Evolutionary conservation across 1,140 invertebrate genomes (phyloP).

Genomic region (Pararge aegeria): DNA sequence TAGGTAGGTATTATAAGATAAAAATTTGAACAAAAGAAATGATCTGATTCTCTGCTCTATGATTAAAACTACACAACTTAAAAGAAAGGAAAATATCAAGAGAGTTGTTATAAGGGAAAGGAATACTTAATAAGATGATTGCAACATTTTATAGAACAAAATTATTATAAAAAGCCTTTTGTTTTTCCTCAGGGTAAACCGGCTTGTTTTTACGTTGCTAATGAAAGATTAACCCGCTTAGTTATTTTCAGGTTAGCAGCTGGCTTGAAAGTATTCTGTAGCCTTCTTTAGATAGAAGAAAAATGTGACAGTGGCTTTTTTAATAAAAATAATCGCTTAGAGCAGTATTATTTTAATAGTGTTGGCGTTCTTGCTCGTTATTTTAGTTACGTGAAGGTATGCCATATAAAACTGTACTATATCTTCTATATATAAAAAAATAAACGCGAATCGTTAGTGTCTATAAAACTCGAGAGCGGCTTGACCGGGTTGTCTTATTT

Average conservation of each 20-base stretch:
- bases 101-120: too few species aligned
- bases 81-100: too few species aligned
- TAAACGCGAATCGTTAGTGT: too few species aligned
- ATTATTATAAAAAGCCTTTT: background rate
- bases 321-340: background rate
- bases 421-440: too few species aligned
- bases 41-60: background rate
- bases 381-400: too few species aligned
- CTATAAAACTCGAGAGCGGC: too few species aligned
- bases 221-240: conserved; percentile 13
- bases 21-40: too few species aligned
- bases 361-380: too few species aligned
- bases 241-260: conserved; percentile 10
- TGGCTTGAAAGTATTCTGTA: conserved; percentile 6
- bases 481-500: too few species aligned
- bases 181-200: background rate
- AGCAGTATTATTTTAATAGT: too few species aligned
- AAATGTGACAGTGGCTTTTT: background rate
- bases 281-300: background rate
- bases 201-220: conserved; percentile 2
- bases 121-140: background rate
- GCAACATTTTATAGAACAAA: background rate
- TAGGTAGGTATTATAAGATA: too few species aligned
- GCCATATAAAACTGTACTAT: too few species aligned
- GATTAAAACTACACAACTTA: background rate